Evolutionary conservation across 2,888 invertebrate species (phyloP).

Genomic region (Agrilus mali): DNA sequence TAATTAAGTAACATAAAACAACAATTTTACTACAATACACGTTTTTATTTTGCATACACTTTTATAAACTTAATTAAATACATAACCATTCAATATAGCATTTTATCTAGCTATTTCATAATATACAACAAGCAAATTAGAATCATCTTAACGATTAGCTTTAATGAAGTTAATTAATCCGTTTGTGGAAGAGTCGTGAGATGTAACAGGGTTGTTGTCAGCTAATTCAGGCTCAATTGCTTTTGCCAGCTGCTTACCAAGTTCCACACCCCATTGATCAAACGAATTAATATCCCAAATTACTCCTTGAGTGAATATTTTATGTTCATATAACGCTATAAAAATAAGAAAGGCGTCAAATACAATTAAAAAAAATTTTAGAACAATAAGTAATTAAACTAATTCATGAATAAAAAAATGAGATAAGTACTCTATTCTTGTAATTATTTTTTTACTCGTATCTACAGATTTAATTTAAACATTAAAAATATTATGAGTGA

Average conservation of each 20-base stretch:
- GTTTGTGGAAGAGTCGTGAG: conserved; percentile 93
- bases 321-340: conserved; percentile 89
- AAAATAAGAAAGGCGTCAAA: conserved; percentile 5
- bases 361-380: too few relatives aligned
- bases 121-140: too few relatives aligned
- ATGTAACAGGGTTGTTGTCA: conserved; percentile 48
- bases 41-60: not conserved
- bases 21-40: conserved; percentile 1
- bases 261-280: conserved; percentile 99
- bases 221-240: conserved; percentile 92
- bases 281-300: conserved; percentile 99
- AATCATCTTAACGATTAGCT: conserved; percentile 32
- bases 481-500: too few relatives aligned
- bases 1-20: not conserved
- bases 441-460: too few relatives aligned
- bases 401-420: not conserved
- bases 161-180: conserved; percentile 94
- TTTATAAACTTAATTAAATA: conserved; percentile 1
- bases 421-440: not conserved
- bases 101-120: not conserved
- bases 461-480: too few relatives aligned
- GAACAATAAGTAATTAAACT: too few relatives aligned
- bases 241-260: conserved; percentile 97
- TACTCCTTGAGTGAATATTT: conserved; percentile 96
- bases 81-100: not conserved